Evolutionary conservation across 1,140 invertebrate genomes (phyloP).

Genomic region (Drosophila ohnishii): DNA sequence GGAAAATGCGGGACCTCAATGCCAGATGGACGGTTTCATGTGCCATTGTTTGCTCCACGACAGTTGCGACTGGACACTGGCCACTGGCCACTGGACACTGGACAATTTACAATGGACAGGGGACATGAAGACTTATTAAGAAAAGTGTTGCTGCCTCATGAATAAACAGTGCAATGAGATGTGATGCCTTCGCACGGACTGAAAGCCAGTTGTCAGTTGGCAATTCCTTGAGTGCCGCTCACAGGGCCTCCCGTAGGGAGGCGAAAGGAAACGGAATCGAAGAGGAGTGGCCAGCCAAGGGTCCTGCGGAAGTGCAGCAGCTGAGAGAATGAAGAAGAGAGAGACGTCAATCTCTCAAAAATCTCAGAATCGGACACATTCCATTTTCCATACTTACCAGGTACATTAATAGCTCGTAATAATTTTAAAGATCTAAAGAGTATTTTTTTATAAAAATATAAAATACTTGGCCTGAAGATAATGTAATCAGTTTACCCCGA

Average conservation of each 20-base stretch:
- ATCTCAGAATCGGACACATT: slow-evolving; percentile 3
- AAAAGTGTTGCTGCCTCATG: slow-evolving; percentile 51
- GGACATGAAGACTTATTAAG: slow-evolving; percentile 55
- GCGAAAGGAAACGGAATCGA: neutral
- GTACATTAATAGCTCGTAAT: neutral
- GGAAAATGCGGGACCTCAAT: slow-evolving; percentile 41
- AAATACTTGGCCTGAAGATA: neutral
- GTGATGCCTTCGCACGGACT: slow-evolving; percentile 31
- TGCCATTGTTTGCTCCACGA: slow-evolving; percentile 30
- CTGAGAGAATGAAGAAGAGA: slow-evolving; percentile 9
- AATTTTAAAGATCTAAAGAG: neutral
- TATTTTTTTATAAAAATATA: neutral
- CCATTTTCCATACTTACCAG: no score
- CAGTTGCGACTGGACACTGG: neutral
- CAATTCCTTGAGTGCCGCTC: slow-evolving; percentile 49
- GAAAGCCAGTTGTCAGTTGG: slow-evolving; percentile 49
- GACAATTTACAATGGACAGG: slow-evolving; percentile 35
- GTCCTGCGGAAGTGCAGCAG: slow-evolving; percentile 24
- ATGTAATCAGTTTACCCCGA: neutral
- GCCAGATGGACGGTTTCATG: slow-evolving; percentile 40
- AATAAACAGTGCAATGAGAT: slow-evolving; percentile 49
- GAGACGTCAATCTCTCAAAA: slow-evolving; percentile 16
- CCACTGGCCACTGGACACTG: slow-evolving; percentile 5
- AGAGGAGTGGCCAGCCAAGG: slow-evolving; percentile 5
- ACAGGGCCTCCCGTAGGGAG: neutral